Evolutionary conservation across 2,113 vertebrate genomes (phyloP), one percentile per base, ranked within the genome.

Genomic region (Anoura caudifer): DNA sequence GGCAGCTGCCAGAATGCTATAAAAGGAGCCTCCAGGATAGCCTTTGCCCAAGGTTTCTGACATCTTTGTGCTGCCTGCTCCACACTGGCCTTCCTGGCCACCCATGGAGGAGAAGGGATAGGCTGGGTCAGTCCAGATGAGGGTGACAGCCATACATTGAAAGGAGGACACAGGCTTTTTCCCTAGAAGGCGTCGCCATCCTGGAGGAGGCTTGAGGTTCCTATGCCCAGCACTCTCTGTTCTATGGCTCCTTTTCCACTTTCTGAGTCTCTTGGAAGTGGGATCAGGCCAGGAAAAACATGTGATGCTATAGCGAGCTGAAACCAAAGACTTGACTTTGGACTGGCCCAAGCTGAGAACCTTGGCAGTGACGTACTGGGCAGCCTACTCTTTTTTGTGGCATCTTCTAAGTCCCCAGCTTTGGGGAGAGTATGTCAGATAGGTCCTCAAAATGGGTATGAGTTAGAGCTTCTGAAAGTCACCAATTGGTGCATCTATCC

Each of bases 211-310:
- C 31, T 43, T 67, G n/a, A 50, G 26, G 33, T 95, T 95, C 85
- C 89, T 80, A 2, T 56, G 79, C 65, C 85, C 63, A 94, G 91
- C 73, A 83, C 91, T 93, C 79, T 96, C 91, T 82, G 79, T 94
- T 84, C 75, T 87, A 10, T 94, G 93, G 22, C 86, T 96, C 69
- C 79, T 89, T 97, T 97, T 94, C 91, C 56, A 97, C 67, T 94
- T 91, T 89, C 86, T 92, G 94, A 96, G 82, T 43, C 72, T 97
- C 73, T 47, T 76, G 52, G 77, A 96, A 84, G 63, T 89, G 36
- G 45, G 82, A 85, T 61, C 67, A 80, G 20, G 94, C 97, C 97
- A 98, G 94, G 96, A 96, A 97, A 97, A 97, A 97, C 94, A 97
- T 95, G 94, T 97, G 97, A 96, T 91, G 95, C 86, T 97, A 96